These are phyloP conservation scores for Forbesichthys agassizii DNA, from an alignment of 2,113 vertebrate genomes.

Conservation along the genomic window DNA sequence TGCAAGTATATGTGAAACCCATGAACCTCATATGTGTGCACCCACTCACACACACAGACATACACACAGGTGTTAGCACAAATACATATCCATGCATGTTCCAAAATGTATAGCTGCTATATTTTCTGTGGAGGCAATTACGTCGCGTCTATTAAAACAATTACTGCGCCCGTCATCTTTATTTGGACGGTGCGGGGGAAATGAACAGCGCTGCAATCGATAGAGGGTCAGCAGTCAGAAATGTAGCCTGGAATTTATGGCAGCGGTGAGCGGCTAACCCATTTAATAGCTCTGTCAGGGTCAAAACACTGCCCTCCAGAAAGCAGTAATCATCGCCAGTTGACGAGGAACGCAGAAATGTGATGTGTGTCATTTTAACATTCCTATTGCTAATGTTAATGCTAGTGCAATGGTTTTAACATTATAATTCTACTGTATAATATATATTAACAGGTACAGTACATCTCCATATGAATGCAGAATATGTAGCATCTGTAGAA, in stretches of 20 bases:
- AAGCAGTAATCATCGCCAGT: not conserved
- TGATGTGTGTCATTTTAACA: too few relatives aligned
- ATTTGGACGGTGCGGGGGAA: not conserved
- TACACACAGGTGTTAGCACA: not conserved
- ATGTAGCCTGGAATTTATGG: not conserved
- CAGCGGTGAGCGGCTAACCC: not conserved
- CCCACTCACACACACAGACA: constrained; percentile 5
- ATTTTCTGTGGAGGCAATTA: not conserved
- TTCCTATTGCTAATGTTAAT: not conserved
- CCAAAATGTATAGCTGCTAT: not conserved
- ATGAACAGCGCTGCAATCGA: not conserved
- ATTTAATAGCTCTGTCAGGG: not conserved
- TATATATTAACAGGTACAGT: not conserved
- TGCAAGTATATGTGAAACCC: too few relatives aligned
- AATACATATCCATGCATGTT: not conserved
- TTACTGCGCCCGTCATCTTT: not conserved
- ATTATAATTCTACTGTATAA: too few relatives aligned
- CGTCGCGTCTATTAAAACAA: not conserved
- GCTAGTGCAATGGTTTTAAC: not conserved
- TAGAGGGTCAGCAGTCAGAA: not conserved
- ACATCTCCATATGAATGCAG: not conserved
- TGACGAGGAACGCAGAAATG: not conserved
- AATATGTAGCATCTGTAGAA: too few relatives aligned
- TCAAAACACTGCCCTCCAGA: not conserved
- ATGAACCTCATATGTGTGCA: not conserved